Conservation (phyloP, 2,888 invertebrate species). For the Drosophila anomelani region DNA sequence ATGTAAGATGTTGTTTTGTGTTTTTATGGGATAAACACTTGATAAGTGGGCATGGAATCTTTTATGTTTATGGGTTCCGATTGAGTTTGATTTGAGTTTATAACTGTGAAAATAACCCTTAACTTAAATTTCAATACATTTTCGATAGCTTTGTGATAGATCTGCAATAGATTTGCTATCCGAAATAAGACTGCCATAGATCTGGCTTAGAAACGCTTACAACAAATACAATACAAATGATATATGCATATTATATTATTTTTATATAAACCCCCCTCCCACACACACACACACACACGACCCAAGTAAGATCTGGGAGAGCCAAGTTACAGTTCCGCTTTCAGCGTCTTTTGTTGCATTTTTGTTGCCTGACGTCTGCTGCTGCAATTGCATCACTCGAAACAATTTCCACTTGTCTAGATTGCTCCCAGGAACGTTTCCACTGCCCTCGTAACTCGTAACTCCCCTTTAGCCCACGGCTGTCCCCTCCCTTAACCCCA, state of each 20-base stretch:
- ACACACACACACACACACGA: neutral
- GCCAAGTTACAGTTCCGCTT: slow-evolving; percentile 20
- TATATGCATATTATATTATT: neutral
- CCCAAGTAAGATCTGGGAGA: neutral
- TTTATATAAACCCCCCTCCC: neutral
- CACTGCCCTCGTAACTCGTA: neutral
- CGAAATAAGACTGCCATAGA: neutral
- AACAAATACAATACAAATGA: neutral
- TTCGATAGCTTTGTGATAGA: neutral
- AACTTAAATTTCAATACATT: too few species aligned
- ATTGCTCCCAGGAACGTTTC: slow-evolving; percentile 32
- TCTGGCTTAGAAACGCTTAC: neutral
- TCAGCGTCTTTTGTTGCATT: slow-evolving; percentile 25
- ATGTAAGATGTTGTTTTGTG: slow-evolving; percentile 3
- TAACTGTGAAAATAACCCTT: neutral
- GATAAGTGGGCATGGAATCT: slow-evolving; percentile 6
- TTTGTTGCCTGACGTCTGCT: slow-evolving; percentile 30
- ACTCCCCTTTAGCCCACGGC: slow-evolving; percentile 1
- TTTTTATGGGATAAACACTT: slow-evolving; percentile 11
- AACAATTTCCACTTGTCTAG: slow-evolving; percentile 45
- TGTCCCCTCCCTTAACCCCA: slow-evolving; percentile 3
- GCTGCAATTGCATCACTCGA: slow-evolving; percentile 47
- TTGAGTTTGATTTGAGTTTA: neutral
- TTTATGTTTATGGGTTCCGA: neutral
- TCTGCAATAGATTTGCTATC: neutral